phyloP scores from a whole-genome alignment of 2,113 vertebrate species.

The Etia nguti region DNA sequence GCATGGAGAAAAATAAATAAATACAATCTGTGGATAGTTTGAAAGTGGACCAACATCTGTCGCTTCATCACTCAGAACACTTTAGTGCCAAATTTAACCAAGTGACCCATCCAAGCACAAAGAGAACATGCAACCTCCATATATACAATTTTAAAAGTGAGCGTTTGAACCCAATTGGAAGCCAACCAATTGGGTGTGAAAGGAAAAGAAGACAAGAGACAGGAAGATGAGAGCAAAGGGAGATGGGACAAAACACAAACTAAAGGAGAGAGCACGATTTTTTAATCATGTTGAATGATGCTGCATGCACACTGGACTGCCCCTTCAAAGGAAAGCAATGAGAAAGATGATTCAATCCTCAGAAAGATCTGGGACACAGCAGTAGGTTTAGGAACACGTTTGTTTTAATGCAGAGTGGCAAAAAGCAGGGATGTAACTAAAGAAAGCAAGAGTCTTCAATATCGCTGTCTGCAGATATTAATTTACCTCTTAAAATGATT shows the following conservation, averaged over 20 bases:
- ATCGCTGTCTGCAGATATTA: slow-evolving; percentile 34
- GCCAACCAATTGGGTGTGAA: background rate
- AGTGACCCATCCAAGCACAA: background rate
- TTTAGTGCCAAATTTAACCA: background rate
- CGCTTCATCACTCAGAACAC: background rate
- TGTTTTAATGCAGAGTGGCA: background rate
- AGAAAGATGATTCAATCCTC: background rate
- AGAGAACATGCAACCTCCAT: background rate
- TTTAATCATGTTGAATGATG: background rate
- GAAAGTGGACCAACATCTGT: background rate
- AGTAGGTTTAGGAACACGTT: background rate
- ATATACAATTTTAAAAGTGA: background rate
- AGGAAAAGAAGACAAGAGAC: rapidly evolving
- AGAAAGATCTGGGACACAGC: background rate
- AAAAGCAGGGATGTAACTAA: background rate
- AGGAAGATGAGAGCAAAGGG: background rate
- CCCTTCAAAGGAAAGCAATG: background rate
- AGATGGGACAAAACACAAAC: background rate
- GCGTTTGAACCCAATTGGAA: background rate
- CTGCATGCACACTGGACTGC: background rate
- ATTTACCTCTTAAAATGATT: slow-evolving; percentile 37
- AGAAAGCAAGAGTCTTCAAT: background rate
- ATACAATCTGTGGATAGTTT: background rate
- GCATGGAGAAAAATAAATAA: background rate
- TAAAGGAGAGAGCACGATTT: background rate